phyloP scores from a whole-genome alignment of 2,888 invertebrate species.

The Drosophila monieri region DNA sequence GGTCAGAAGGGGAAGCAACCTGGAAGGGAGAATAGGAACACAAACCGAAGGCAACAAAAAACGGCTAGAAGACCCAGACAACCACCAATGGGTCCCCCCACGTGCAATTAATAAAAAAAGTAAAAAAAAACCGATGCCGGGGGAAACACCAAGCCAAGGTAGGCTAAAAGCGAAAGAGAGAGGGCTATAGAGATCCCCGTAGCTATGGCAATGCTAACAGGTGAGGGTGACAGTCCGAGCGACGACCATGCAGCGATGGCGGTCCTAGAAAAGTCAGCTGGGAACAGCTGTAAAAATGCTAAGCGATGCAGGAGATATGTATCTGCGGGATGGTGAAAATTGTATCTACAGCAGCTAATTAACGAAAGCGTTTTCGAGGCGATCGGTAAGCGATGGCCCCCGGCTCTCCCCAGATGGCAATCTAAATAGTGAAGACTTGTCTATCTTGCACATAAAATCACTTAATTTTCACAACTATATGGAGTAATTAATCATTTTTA shows the following conservation, averaged over 20 bases:
- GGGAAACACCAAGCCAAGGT: slow-evolving; percentile 23
- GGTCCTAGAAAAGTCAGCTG: slow-evolving; percentile 36
- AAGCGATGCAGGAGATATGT: slow-evolving; percentile 29
- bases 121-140: background rate
- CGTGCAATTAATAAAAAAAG: slow-evolving; percentile 50
- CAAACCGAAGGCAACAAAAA: slow-evolving; percentile 13
- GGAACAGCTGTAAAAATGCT: slow-evolving; percentile 39
- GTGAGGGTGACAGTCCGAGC: slow-evolving; percentile 34
- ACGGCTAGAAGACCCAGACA: slow-evolving; percentile 41
- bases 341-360: slow-evolving; percentile 19
- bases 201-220: slow-evolving; percentile 42
- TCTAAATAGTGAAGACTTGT: slow-evolving; percentile 3
- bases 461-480: background rate
- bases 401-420: background rate
- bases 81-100: slow-evolving; percentile 42
- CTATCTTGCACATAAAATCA: background rate
- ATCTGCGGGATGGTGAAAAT: slow-evolving; percentile 21
- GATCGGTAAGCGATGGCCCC: slow-evolving; percentile 2
- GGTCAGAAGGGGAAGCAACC: slow-evolving; percentile 30
- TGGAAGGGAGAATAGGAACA: slow-evolving; percentile 40
- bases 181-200: slow-evolving; percentile 28
- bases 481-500: background rate
- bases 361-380: slow-evolving; percentile 14
- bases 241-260: slow-evolving; percentile 11
- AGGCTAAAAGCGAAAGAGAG: background rate